Base-by-base conservation (phyloP, 2,113 vertebrate genomes). In the Lota lota region DNA sequence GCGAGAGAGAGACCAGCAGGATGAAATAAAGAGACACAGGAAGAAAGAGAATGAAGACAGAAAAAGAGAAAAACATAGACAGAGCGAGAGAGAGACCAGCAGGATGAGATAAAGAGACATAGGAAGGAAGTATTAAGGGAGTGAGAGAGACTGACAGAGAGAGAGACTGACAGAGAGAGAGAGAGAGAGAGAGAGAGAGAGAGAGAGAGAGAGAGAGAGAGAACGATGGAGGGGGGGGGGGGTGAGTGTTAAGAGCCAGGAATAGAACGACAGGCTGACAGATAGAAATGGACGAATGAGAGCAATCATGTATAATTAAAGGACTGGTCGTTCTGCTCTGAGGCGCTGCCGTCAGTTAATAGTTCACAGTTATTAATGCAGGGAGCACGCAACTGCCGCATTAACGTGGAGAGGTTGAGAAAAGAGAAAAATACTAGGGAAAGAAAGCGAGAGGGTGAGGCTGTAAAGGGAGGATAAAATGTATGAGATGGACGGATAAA, bases 341-440 rank as follows among this genome's bases (percentile, higher is more conserved):
- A 80, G 80, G 81, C 56, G 51, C 72, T 53, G 51, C 70, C 79
- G 79, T 75, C 84, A 80, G 70, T 79, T 83, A 80, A 86, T 72
- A 85, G 82, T 78, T 83, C 77, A 83, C 61, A 64, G 61, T 83
- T 87, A 79, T 84, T 87, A 84, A 78, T 47, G 50, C 69, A 66
- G 66, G 64, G 66, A 63, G 58, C 61, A 53, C 28, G 66, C 10
- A 4, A n/a, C 11, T 54, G 24, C 51, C 4, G 12, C 77, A 67
- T 53, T 40, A 72, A 80, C 19, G 67, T 51, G 12, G 16, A 66
- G 22, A 24, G n/a, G 72, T 79, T 63, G 73, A 77, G 62, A 68
- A 74, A 10, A 47, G 21, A 68, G 59, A 14, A n/a, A 24, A 56
- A 63, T 21, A 18, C 66, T 73, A 74, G 67, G 63, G 36, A 33